Evolutionary conservation across 2,797 vertebrate species (phyloP), one percentile per base, ranked within the genome.

Genomic region (Chaetodon trifasciatus): DNA sequence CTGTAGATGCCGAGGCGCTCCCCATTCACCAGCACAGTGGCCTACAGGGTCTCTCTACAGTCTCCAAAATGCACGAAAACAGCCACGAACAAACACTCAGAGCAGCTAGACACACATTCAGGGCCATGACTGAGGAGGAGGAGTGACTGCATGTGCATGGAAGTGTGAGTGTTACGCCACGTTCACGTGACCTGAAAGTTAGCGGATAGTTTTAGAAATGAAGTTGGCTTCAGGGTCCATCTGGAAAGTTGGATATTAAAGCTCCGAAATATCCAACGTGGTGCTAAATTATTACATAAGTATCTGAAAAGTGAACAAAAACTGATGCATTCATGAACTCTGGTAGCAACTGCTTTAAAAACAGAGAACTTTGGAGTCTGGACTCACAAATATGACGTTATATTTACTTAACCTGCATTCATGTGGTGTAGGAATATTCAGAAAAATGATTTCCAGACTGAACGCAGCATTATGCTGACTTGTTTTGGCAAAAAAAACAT

Each of bases 41-140:
- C 46, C 64, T 47, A 37, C 23, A 57, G 35, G 63, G 66, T 70
- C 16, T 42, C 49, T 83, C 62, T 6, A 60, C 17, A 69, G 56
- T 58, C 69, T 76, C 62, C 39, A 50, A 56, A 87, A 88, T 74
- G 84, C 49, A 70, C 32, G 60, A 64, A 75, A 81, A 74, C 70
- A 78, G 67, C 70, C 74, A 63, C 0, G 17, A 32, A 32, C 28
- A 32, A 63, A 82, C 75, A 84, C 50, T 39, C 17, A 3, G 39
- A 68, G 42, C 55, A 76, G 52, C 42, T 42, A 32, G 9, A 82
- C 47, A 81, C 37, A 55, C 13, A 47, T 47, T 65, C 60, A 47
- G 72, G 77, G 78, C 57, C 82, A 15, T 10, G 86, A 46, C 86
- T 72, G 84, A 91, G 83, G 74, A 91, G 69, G 86, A 88, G 77